phyloP scores from a whole-genome alignment of 1,140 invertebrate species.

The Neotoxoptera formosana region DNA sequence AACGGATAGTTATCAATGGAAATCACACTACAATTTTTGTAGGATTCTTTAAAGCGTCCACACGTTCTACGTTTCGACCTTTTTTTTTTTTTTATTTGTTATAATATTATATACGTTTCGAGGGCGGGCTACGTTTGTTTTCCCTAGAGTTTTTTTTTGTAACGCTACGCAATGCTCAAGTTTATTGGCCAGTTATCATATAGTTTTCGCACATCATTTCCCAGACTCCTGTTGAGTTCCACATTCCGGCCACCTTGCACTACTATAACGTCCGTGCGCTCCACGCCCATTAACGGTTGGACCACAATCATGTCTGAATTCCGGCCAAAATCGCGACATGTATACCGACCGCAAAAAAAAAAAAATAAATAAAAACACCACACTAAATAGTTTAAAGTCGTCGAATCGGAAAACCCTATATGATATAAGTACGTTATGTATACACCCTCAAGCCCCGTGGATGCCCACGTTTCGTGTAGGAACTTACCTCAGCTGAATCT shows the following conservation, averaged over 20 bases:
- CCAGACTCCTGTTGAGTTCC: neutral
- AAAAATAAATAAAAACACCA: neutral
- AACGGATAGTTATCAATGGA: neutral
- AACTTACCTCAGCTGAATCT: conserved; percentile 49
- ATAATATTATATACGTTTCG: neutral
- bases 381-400: neutral
- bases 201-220: neutral
- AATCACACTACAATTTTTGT: neutral
- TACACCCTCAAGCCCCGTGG: neutral
- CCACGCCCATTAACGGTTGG: neutral
- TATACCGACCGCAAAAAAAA: neutral
- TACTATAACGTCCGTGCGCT: neutral
- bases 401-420: neutral
- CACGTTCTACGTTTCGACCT: neutral
- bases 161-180: neutral
- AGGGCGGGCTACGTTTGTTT: neutral
- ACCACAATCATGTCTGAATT: neutral
- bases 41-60: neutral
- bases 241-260: neutral
- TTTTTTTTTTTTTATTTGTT: neutral
- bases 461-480: neutral
- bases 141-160: neutral
- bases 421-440: neutral
- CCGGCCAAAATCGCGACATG: neutral
- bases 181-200: neutral